These are phyloP conservation scores for Apodemia hepburni DNA, from an alignment of 2,888 invertebrate genomes.

Conservation along the genomic window DNA sequence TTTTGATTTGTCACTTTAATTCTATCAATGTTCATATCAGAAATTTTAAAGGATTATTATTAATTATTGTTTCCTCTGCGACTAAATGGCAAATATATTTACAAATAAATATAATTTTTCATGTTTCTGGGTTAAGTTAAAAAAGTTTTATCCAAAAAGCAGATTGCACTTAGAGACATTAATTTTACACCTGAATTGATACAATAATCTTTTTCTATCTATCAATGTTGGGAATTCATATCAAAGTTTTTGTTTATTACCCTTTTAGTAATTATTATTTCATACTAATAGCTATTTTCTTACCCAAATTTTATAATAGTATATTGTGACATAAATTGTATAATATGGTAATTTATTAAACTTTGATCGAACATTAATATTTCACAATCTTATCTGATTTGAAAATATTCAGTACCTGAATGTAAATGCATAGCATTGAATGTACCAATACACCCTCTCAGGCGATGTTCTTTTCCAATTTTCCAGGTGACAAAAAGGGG, in stretches of 20 bases:
- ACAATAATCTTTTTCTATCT: neutral
- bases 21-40: no score
- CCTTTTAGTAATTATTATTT: neutral
- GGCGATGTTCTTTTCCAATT: conserved; percentile 95
- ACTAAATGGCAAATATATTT: no score
- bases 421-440: conserved; percentile 98
- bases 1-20: no score
- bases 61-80: no score
- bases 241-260: neutral
- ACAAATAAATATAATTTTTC: no score
- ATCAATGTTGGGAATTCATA: neutral
- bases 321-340: neutral
- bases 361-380: neutral
- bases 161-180: neutral
- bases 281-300: neutral
- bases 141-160: no score
- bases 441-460: conserved; percentile 99
- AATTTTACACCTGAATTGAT: neutral
- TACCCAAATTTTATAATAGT: neutral
- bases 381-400: neutral
- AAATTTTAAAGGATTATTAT: no score
- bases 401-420: conserved; percentile 76
- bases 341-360: neutral
- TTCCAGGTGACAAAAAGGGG: conserved; percentile 99
- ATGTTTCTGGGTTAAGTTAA: no score